A percentile compares a stretch with the other conserved stretches of the same genome.
These are phyloP conservation scores for Stictocephala bisonia DNA, from an alignment of 2,888 invertebrate genomes.

Conservation along the genomic window DNA sequence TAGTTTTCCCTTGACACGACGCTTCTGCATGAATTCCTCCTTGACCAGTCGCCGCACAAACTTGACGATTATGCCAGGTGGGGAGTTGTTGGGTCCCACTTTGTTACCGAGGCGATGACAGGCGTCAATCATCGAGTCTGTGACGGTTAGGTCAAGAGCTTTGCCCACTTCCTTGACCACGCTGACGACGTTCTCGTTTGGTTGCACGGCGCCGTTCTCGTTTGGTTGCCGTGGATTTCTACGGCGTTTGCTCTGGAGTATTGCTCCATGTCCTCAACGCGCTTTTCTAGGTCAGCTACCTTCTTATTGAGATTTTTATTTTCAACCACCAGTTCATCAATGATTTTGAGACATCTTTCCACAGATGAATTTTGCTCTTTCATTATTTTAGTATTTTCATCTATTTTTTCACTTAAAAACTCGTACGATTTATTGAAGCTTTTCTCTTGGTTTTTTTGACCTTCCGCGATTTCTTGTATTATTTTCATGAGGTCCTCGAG, in stretches of 20 bases:
- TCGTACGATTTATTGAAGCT: neutral
- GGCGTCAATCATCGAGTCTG: conserved; percentile 26
- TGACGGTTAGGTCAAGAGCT: neutral
- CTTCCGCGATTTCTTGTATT: neutral
- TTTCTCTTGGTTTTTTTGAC: neutral
- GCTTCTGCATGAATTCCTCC: no score
- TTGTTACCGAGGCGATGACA: conserved; percentile 7
- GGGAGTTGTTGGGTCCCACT: neutral
- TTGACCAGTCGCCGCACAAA: conserved; percentile 4
- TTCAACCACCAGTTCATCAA: neutral
- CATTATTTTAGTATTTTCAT: neutral
- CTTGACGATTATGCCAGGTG: conserved; percentile 32
- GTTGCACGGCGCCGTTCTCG: no score
- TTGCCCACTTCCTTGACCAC: conserved; percentile 7
- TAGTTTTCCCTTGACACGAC: conserved; percentile 16
- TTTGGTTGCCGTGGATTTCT: conserved; percentile 29
- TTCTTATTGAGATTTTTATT: conserved; percentile 6
- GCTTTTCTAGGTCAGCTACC: neutral
- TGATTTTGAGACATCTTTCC: neutral
- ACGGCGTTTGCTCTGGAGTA: conserved; percentile 15
- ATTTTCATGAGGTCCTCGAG: neutral
- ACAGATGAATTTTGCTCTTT: neutral
- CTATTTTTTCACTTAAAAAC: neutral
- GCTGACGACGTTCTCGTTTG: neutral
- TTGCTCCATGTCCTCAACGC: conserved; percentile 29